Conservation (phyloP, 2,113 vertebrate genomes). For the Corydoras maculifer region DNA sequence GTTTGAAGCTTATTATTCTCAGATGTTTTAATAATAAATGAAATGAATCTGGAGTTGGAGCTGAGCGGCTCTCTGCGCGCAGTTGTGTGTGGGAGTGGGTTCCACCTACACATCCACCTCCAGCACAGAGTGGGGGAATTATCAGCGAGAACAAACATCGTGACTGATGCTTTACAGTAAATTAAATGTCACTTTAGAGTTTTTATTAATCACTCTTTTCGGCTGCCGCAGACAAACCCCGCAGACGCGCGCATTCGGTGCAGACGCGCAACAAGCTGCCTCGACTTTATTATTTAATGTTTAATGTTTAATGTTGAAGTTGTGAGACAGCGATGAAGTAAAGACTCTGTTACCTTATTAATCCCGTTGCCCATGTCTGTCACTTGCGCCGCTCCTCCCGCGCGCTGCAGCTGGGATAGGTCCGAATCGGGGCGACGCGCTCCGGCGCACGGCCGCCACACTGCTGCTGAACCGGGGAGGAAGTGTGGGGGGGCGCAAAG, state of each 20-base stretch:
- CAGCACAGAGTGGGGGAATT: not conserved
- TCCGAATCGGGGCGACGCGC: too few relatives aligned
- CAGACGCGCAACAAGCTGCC: too few relatives aligned
- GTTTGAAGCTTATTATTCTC: too few relatives aligned
- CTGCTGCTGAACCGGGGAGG: not conserved
- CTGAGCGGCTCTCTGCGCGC: too few relatives aligned
- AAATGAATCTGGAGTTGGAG: too few relatives aligned
- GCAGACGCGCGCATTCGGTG: too few relatives aligned
- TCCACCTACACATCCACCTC: not conserved
- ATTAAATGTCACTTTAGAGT: conserved; percentile 8
- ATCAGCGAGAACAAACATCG: not conserved
- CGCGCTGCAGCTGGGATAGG: not conserved
- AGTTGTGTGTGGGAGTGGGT: conserved; percentile 7
- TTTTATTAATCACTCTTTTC: too few relatives aligned
- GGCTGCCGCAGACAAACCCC: too few relatives aligned
- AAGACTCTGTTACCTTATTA: conserved; percentile 56
- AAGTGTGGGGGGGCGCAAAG: not conserved
- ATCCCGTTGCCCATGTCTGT: conserved; percentile 65
- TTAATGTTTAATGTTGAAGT: too few relatives aligned
- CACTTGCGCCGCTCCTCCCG: not conserved
- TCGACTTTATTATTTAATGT: too few relatives aligned
- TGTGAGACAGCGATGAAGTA: too few relatives aligned
- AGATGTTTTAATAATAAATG: too few relatives aligned
- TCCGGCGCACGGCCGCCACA: not conserved
- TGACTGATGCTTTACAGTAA: conserved; percentile 17